Evolutionary conservation across 2,888 invertebrate species (phyloP), one percentile per base, ranked within the genome.

Genomic region (Noctua janthina): DNA sequence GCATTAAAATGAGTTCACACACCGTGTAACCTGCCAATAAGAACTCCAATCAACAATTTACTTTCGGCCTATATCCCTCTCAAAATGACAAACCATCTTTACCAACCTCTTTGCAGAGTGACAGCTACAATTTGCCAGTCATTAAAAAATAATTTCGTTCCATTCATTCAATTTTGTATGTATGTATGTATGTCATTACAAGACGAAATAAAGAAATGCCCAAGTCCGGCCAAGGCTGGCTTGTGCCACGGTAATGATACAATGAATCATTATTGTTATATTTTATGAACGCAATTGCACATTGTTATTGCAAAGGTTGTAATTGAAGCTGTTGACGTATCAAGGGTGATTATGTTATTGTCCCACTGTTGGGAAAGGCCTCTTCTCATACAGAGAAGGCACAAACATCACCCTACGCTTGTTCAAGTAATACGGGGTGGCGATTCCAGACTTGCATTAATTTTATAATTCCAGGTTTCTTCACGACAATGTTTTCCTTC

Each of bases 131-230:
- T 87, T 84, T 84, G 84, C 81, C 87, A 81, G 86, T 88, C 86
- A 85, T 83, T 87, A 82, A 83, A 79, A 81, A 90, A 78, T 85
- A 85, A 85, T 82, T 83, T 88, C 67, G 64, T 78, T 79, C 67
- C 79, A 87, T 80, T 88, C 79, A 84, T 68, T 70, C 13, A 51
- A 77, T 43, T 74, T 74, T 86, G 79, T 81, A 56, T 35, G n/a
- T n/a, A 56, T 35, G n/a, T n/a, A 59, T 59, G 29, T 56, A 62
- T 82, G 84, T 76, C 87, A 82, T n/a, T 67, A 46, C 15, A 46
- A 68, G 67, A 43, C 15, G 68, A 15, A 68, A 29, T 68, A 89
- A 89, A 84, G 87, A 87, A 89, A 88, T 85, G 83, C 64, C 86
- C 87, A 83, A 78, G 73, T 74, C 49, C 46, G 84, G 82, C 86